Evolutionary conservation across 2,797 vertebrate species (phyloP).

Genomic region (Labeo calbasu): DNA sequence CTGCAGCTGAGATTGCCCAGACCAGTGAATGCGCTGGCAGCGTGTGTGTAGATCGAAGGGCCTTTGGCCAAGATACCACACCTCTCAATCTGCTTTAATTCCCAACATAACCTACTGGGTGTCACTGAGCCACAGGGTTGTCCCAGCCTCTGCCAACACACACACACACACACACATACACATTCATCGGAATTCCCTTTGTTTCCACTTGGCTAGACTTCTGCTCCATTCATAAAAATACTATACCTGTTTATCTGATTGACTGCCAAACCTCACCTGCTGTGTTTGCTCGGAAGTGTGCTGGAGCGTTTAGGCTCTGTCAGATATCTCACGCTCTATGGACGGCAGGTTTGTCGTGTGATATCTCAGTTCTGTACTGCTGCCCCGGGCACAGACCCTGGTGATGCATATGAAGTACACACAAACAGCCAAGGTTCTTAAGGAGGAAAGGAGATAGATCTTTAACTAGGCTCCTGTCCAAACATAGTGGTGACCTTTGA

Average conservation of each 20-base stretch:
- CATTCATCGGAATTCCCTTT: conserved; percentile 24
- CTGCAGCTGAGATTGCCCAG: conserved; percentile 50
- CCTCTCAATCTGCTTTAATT: conserved; percentile 51
- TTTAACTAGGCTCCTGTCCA: conserved; percentile 30
- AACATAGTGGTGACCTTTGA: conserved; percentile 28
- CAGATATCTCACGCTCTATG: not conserved
- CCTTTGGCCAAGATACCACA: conserved; percentile 55
- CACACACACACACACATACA: not conserved
- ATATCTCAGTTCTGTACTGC: not conserved
- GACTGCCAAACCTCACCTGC: conserved; percentile 31
- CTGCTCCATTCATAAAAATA: conserved; percentile 48
- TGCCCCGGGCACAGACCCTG: not conserved
- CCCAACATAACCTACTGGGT: conserved; percentile 36
- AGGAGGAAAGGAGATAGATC: not conserved
- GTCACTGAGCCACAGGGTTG: conserved; percentile 19
- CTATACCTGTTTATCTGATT: conserved; percentile 36
- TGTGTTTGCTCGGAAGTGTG: conserved; percentile 36
- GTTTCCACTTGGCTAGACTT: conserved; percentile 20
- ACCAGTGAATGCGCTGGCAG: conserved; percentile 61
- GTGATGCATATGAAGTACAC: not conserved
- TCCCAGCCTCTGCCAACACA: conserved; percentile 18
- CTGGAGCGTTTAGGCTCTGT: not conserved
- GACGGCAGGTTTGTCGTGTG: not conserved
- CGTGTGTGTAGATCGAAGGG: conserved; percentile 44
- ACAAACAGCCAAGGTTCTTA: not conserved